These are phyloP conservation scores for Dendrocincla tyrannina DNA, from an alignment of 2,797 vertebrate species.

Conservation along the genomic window DNA sequence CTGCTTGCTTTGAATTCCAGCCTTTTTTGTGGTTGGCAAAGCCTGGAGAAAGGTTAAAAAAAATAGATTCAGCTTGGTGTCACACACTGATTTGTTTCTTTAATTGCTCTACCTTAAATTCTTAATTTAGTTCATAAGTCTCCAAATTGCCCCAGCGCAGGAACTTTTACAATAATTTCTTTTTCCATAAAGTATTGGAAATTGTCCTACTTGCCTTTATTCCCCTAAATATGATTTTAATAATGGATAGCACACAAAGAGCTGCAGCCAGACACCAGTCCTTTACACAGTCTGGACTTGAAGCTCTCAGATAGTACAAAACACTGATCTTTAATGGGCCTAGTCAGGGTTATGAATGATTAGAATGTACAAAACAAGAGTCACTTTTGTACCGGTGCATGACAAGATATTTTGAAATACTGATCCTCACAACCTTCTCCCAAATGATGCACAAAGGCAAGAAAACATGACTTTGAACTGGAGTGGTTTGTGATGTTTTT, in stretches of 20 bases:
- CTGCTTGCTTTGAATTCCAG: neutral
- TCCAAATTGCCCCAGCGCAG: neutral
- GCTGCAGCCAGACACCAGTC: neutral
- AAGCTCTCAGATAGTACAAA: neutral
- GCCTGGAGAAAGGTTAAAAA: conserved; percentile 35
- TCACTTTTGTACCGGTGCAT: neutral
- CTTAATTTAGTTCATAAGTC: neutral
- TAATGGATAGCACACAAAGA: neutral
- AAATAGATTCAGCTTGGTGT: neutral
- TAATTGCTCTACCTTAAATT: neutral
- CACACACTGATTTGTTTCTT: neutral
- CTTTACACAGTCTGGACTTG: neutral
- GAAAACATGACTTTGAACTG: neutral
- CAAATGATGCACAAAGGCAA: neutral
- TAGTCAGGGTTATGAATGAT: neutral
- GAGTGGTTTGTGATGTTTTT: neutral
- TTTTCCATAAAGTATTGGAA: neutral
- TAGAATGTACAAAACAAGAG: neutral
- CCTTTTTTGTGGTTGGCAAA: neutral
- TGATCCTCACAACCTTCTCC: neutral
- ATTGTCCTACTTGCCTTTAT: neutral
- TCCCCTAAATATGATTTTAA: neutral
- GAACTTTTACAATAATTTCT: neutral
- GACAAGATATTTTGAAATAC: neutral
- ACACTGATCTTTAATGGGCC: neutral